Conservation (phyloP, 2,797 vertebrate genomes). For the Semaprochilodus insignis region DNA sequence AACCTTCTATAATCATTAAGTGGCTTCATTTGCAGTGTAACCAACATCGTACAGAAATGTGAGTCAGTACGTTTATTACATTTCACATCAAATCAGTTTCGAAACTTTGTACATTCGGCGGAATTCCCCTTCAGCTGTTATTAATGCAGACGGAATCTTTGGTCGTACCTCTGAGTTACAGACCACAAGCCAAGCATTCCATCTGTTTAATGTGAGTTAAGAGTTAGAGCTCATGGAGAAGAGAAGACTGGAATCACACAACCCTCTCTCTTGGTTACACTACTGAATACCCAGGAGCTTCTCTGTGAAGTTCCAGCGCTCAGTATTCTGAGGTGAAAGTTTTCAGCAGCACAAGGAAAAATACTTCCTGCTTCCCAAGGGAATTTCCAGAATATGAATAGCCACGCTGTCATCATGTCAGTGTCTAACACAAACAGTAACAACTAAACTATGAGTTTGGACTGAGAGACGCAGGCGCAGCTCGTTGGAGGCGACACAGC, state of each 20-base stretch:
- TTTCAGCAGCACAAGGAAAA: conserved; percentile 13
- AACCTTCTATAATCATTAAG: too few relatives aligned
- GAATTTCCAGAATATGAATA: conserved; percentile 23
- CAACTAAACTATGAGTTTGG: background rate
- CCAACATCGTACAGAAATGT: too few relatives aligned
- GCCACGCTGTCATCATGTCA: background rate
- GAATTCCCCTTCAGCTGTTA: background rate
- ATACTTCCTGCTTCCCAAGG: conserved; percentile 56
- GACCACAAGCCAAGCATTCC: background rate
- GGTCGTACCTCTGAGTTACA: background rate
- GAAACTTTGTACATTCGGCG: too few relatives aligned
- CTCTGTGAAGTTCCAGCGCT: background rate
- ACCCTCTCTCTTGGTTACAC: too few relatives aligned
- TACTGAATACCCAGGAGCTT: too few relatives aligned
- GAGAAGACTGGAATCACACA: background rate
- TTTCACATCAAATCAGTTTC: too few relatives aligned
- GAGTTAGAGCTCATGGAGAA: background rate
- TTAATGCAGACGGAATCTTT: background rate
- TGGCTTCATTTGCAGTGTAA: too few relatives aligned
- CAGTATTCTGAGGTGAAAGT: background rate
- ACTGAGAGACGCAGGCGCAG: too few relatives aligned
- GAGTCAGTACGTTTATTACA: too few relatives aligned
- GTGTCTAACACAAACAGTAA: background rate
- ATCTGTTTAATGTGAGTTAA: background rate
- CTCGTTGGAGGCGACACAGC: background rate